Evolutionary conservation across 2,113 vertebrate species (phyloP), one percentile per base, ranked within the genome.

Genomic region (Lasiurus borealis): DNA sequence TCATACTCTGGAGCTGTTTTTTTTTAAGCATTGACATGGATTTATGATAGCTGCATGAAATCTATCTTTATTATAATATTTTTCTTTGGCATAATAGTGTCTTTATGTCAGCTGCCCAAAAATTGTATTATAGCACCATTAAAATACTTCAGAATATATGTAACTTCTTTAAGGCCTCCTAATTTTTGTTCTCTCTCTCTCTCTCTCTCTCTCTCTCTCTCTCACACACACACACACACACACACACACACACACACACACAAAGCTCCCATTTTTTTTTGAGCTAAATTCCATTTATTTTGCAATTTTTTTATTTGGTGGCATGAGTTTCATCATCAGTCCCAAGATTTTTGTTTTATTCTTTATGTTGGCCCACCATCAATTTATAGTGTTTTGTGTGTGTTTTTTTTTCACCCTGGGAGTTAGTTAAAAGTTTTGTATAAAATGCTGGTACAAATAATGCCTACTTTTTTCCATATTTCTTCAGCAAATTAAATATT

Each of bases 381-480:
- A 93, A 5, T 64, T 85, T 95, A 31, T 66, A 71, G 54, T 59
- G 40, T 72, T 78, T 40, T 84, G 9, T 52, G 57, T 72, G 2
- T 78, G n/a, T n/a, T n/a, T 40, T 40, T 40, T 40, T 40, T 64
- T 93, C 85, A 72, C 72, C n/a, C 83, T 76, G 52, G 13, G 54
- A 19, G 23, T 92, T 84, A 80, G 4, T 54, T 96, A 89, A 81
- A 48, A 86, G 57, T 94, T 19, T 83, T 97, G 73, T 36, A 83
- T 84, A 89, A 80, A 69, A 89, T 44, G 23, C 23, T 71, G 34
- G 2, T 54, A 72, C 3, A 72, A 66, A 5, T 23, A 48, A 66
- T 95, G 7, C 46, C 12, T 95, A 8, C 62, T 71, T 72, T 90
- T 87, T 95, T 31, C n/a, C 34, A 9, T 78, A 62, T 54, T 90